Base-by-base conservation (phyloP, 2,113 vertebrate species). In the Elephantulus edwardii region DNA sequence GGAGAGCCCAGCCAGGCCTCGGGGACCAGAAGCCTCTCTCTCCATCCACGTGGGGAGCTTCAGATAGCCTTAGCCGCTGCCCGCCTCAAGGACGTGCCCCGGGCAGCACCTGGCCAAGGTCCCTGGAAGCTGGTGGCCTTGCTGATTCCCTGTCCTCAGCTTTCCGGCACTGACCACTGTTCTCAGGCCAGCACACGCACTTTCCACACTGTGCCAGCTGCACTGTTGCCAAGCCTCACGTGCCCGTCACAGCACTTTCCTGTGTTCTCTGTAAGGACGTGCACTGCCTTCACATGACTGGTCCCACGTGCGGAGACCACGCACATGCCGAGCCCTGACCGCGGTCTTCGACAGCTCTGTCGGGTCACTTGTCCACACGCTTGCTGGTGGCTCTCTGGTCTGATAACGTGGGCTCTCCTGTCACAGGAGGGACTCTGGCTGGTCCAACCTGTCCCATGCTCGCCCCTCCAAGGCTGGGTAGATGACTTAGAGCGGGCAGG, bases 11-110 rank as follows among this genome's bases (percentile, higher is more conserved):
- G 3, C 48, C 74, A 76, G 3, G 91, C 48, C 46, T 30, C 96
- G 82, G 1, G 97, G 95, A 66, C 96, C 97, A 3, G 98, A 98
- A 91, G 96, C 96, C 35, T 95, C 97, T 77, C 97, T 98, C 28
- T 98, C 98, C 68, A 98, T 98, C 96, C 97, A 93, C 0, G 98
- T 98, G 0, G 96, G 96, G 0, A 95, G 97, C 48, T 98, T 98
- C 97, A 97, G 97, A 96, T 98, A 98, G 94, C 92, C 52, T n/a
- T 0, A 9, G 91, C 70, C 8, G 33, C 56, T 0, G 3, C 54
- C 3, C 1, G 6, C 64, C 64, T 20, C 16, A 2, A 14, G 64
- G 64, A 64, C 30, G 3, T 13, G 8, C 13, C 54, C 54, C 48
- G 48, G 48, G 48, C 48, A 50, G 48, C 48, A 9, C 14, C 8